Base-by-base conservation (phyloP, 2,113 vertebrate species). In the Ptilonorhynchus violaceus region DNA sequence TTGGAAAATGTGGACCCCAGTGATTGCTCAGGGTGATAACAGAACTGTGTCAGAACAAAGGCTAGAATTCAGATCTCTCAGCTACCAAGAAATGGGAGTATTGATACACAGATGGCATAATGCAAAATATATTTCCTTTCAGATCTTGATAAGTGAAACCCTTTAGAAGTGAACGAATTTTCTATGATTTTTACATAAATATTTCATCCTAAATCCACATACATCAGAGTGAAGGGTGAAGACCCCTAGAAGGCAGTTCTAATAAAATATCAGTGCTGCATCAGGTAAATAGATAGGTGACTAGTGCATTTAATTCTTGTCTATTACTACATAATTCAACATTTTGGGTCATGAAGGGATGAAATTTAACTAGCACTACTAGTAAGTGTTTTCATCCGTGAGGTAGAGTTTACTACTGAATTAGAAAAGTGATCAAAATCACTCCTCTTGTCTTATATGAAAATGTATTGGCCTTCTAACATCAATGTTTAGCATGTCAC, bases 391-490 rank as follows among this genome's bases (percentile, higher is more conserved):
- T 96, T 63, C 41, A 88, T 66, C 79, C 81, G 63, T 69, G 42
- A 72, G 8, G 3, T 50, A 78, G 31, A 33, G 17, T 35, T 92
- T 53, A 53, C 21, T 63, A 15, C 21, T 78, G 24, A 95, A 75
- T 92, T 88, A 79, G 46, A 37, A 67, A 93, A 77, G 12, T 35
- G 58, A 75, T 94, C 37, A 68, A 33, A 86, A 88, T 60, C 42
- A 68, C 33, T 96, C 70, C 13, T 41, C 39, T 47, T 66, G 23
- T 83, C 56, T 25, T 77, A 93, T 80, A 59, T 76, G 27, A 93
- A 97, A 97, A 66, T 85, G 30, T 52, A 24, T 78, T 94, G 64
- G 13, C 33, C 68, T 84, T 85, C 58, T 85, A 89, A 73, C 42
- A 83, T 60, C 7, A 8, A 10, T 58, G 24, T 49, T 83, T 77